Conservation (phyloP, 2,797 vertebrate species). For the Notamacropus eugenii region DNA sequence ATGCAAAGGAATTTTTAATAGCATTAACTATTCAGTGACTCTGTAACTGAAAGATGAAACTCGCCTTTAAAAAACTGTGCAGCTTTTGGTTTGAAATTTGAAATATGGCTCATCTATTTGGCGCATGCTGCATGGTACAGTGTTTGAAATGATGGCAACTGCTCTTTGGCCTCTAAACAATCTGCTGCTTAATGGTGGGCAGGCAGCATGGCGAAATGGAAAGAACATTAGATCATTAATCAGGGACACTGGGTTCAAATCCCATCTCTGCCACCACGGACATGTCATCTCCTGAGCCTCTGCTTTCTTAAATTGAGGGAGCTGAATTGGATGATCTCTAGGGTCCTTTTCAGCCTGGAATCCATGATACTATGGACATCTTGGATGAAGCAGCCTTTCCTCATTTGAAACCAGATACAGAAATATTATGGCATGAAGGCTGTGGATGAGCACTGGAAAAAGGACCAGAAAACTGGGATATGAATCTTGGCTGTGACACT, state of each 20-base stretch:
- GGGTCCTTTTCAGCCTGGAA: neutral
- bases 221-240: neutral
- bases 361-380: neutral
- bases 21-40: neutral
- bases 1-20: neutral
- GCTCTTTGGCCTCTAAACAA: neutral
- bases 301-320: neutral
- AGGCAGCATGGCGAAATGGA: neutral
- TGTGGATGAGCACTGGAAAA: neutral
- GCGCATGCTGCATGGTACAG: neutral
- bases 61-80: neutral
- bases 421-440: neutral
- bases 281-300: neutral
- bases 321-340: neutral
- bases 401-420: neutral
- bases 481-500: neutral
- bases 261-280: neutral
- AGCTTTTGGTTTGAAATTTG: slow-evolving; percentile 2
- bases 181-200: neutral
- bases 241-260: neutral
- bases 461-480: neutral
- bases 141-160: slow-evolving; percentile 20
- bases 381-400: neutral
- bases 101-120: slow-evolving; percentile 18
- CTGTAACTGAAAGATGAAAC: neutral